phyloP scores from a whole-genome alignment of 2,797 vertebrate genomes.

The Gouania willdenowi region DNA sequence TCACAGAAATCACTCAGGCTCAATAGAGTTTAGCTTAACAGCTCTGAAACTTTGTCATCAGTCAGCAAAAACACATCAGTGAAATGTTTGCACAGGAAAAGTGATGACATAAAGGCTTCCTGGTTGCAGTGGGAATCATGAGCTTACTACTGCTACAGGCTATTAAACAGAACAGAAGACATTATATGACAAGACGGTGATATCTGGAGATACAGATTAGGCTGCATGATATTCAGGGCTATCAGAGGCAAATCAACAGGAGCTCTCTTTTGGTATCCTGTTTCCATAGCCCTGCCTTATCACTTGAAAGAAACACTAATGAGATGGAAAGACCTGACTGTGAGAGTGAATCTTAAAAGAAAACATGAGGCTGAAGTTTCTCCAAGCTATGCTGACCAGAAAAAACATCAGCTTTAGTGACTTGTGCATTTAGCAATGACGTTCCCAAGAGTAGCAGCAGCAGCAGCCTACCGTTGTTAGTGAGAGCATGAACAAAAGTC shows the following conservation, averaged over 20 bases:
- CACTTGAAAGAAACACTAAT: constrained; percentile 35
- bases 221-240: constrained; percentile 50
- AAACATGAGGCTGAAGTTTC: constrained; percentile 28
- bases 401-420: constrained; percentile 10
- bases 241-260: constrained; percentile 1
- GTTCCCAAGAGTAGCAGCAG: constrained; percentile 16
- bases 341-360: constrained; percentile 34
- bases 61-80: neutral
- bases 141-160: constrained; percentile 16
- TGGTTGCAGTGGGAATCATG: constrained; percentile 15
- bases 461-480: constrained; percentile 53
- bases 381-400: constrained; percentile 5
- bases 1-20: neutral
- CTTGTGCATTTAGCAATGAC: constrained; percentile 16
- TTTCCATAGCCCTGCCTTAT: constrained; percentile 43
- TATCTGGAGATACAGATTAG: constrained; percentile 14
- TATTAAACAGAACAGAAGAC: constrained; percentile 30
- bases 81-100: constrained; percentile 6
- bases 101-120: constrained; percentile 29
- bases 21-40: neutral
- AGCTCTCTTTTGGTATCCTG: neutral
- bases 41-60: neutral
- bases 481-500: constrained; percentile 46
- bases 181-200: constrained; percentile 24
- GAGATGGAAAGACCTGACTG: constrained; percentile 47